Conservation (phyloP, 2,797 vertebrate species). For the Chaetodon trifasciatus region DNA sequence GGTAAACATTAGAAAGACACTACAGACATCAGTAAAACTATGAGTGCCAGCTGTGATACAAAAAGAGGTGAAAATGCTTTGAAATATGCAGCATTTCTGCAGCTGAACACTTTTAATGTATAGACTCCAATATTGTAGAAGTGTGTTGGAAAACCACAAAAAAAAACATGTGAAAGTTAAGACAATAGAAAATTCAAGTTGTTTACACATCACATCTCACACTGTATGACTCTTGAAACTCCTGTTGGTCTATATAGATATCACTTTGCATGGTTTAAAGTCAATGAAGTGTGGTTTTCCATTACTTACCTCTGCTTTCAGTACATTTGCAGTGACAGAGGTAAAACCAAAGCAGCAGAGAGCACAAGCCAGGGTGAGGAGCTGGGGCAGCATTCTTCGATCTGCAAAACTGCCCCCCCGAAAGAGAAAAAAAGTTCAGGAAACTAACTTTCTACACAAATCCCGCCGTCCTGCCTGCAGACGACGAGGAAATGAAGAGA, state of each 20-base stretch:
- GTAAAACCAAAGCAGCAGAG: slow-evolving; percentile 71
- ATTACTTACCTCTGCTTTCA: slow-evolving; percentile 81
- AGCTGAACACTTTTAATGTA: neutral
- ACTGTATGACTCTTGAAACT: neutral
- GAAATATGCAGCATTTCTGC: neutral
- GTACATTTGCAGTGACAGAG: slow-evolving; percentile 74
- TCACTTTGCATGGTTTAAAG: neutral
- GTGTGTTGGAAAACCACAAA: neutral
- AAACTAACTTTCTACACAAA: neutral
- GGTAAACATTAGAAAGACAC: neutral
- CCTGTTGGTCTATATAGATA: too few relatives aligned
- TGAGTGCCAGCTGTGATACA: neutral
- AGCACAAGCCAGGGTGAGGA: slow-evolving; percentile 78
- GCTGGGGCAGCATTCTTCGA: slow-evolving; percentile 78
- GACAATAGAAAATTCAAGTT: neutral
- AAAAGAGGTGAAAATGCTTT: neutral
- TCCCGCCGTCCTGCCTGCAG: slow-evolving; percentile 28
- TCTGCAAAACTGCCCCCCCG: slow-evolving; percentile 42
- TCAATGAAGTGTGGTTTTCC: neutral
- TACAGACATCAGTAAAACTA: neutral
- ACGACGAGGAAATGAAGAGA: neutral
- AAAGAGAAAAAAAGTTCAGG: slow-evolving; percentile 5
- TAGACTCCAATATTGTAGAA: neutral
- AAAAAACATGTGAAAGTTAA: neutral
- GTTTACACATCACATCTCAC: neutral